Base-by-base conservation (phyloP, 2,888 invertebrate genomes). In the Phortica okadai region DNA sequence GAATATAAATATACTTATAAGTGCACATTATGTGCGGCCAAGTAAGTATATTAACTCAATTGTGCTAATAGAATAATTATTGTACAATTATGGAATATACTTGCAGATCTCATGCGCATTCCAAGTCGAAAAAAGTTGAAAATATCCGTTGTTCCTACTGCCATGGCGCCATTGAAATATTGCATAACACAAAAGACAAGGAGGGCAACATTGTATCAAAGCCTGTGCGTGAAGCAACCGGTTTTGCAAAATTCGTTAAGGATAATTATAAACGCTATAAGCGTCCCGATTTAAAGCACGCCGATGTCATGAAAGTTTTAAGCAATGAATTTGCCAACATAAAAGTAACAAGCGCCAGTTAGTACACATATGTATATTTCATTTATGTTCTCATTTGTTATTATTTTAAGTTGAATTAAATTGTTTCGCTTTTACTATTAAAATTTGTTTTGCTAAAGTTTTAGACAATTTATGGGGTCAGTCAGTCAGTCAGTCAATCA, bases 1-100 rank as follows among this genome's bases (percentile, higher is more conserved):
- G 94, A 95, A 80, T 97, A 95, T 79, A 98, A 98, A 91, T 98
- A 95, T 89, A 95, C 95, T 0, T 98, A 98, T 89, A 95, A 94
- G 92, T 98, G 97, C 88, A 93, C 92, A 0, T 91, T 91, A 54
- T 96, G 96, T 89, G 94, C 94, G 64, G 95, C 95, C 82, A 94
- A 94, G 95, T 95, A 91, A 87, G 90, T 89, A 1, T 6, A 1
- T 2, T 0, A 1, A 16, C 33, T 33, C 33, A 33, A 42, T 50
- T 25, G 41, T 8, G 33, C 50, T 11, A 45, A 33, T n/a, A 1
- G 21, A 16, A 6, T 21, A 4, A 6, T 21, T n/a, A 14, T 6
- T 7, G 21, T 3, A 33, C 0, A n/a, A 44, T 62, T 0, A 6
- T 41, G 25, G n/a, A 8, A 6, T 59, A 56, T n/a, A 66, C 25